phyloP scores from a whole-genome alignment of 1,140 invertebrate species.

The Pteromalus puparum region DNA sequence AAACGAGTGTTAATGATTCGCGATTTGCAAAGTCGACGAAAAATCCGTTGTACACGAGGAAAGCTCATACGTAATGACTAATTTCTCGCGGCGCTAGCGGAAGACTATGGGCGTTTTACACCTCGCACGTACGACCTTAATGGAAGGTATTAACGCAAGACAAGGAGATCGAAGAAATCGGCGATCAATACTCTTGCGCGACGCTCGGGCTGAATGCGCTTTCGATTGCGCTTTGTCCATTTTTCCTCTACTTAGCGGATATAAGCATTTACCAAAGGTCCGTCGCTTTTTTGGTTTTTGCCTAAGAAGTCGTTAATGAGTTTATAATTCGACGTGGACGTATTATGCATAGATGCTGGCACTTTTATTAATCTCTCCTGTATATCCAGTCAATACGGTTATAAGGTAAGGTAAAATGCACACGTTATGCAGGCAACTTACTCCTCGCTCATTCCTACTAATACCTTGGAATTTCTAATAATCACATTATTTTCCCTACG shows the following conservation, averaged over 20 bases:
- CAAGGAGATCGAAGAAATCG: conserved; percentile 47
- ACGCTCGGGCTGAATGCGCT: neutral
- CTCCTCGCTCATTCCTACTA: no score
- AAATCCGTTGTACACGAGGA: neutral
- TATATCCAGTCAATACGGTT: neutral
- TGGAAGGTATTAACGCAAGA: conserved; percentile 41
- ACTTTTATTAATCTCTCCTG: neutral
- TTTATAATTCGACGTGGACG: neutral
- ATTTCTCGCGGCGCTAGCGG: conserved; percentile 34
- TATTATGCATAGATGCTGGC: neutral
- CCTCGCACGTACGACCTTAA: conserved; percentile 44
- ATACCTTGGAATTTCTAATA: no score
- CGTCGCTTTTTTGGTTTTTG: neutral
- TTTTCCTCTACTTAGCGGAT: neutral
- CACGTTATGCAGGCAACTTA: neutral
- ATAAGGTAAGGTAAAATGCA: neutral
- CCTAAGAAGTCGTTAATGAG: neutral
- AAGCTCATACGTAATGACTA: conserved; percentile 27
- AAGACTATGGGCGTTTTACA: conserved; percentile 37
- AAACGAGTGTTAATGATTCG: conserved; percentile 31
- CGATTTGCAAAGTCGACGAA: conserved; percentile 34
- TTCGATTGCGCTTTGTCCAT: neutral
- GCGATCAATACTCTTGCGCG: conserved; percentile 26
- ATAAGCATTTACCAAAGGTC: no score
- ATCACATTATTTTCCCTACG: no score